A percentile compares a stretch with the other conserved stretches of the same genome.
These are phyloP conservation scores for Resseliella maxima DNA, from an alignment of 2,888 invertebrate species.

Conservation along the genomic window DNA sequence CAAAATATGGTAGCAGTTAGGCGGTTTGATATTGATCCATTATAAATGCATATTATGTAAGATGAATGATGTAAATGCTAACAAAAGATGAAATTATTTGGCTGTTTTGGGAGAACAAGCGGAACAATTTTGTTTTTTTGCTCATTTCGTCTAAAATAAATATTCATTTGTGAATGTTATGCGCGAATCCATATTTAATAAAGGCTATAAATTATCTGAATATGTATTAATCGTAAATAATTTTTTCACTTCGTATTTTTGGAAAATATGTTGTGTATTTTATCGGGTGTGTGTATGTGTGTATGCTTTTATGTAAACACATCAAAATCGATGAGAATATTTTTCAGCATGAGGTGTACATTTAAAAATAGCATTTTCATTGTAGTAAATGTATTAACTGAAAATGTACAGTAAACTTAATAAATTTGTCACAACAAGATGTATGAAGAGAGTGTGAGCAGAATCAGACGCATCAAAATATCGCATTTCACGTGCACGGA, in stretches of 20 bases:
- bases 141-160: not conserved
- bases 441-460: not conserved
- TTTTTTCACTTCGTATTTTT: too few species aligned
- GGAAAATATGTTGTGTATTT: not conserved
- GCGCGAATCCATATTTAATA: conserved; percentile 14
- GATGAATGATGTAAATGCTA: not conserved
- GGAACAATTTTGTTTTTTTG: not conserved
- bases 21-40: not conserved
- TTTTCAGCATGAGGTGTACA: not conserved
- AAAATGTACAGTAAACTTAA: not conserved
- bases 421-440: not conserved
- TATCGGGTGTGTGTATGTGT: not conserved
- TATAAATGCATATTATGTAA: not conserved
- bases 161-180: conserved; percentile 6
- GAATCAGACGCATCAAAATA: not conserved
- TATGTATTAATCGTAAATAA: not conserved
- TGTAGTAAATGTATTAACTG: not conserved
- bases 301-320: not conserved
- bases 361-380: not conserved
- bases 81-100: not conserved
- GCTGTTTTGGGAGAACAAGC: too few species aligned
- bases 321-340: not conserved
- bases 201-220: not conserved
- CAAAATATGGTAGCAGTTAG: not conserved
- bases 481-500: conserved; percentile 20